Percentiles rank a stretch among this genome's conserved stretches.
Evolutionary conservation across 2,888 invertebrate species (phyloP).

Genomic region (Lasioglossum leucozonium): DNA sequence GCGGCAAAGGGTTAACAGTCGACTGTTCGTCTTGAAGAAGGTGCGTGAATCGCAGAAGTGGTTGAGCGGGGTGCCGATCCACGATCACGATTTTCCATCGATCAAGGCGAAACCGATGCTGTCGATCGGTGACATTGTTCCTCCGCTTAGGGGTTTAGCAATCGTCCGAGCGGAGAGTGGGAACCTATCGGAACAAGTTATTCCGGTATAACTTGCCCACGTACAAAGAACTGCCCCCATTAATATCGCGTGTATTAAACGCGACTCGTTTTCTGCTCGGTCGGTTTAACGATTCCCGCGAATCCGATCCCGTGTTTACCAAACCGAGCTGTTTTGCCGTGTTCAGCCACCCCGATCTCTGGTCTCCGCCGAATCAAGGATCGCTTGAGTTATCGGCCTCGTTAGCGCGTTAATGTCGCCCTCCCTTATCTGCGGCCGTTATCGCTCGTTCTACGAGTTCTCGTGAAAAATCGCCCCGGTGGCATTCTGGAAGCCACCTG

Average conservation of each 20-base stretch:
- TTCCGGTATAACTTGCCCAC: constrained; percentile 71
- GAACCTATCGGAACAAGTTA: constrained; percentile 67
- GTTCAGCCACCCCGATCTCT: neutral
- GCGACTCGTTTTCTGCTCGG: constrained; percentile 50
- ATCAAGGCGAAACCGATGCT: neutral
- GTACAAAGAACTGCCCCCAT: constrained; percentile 70
- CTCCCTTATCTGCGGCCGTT: constrained; percentile 29
- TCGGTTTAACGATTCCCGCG: constrained; percentile 57
- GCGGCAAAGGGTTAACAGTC: no score
- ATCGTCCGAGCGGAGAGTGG: constrained; percentile 55
- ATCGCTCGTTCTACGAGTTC: constrained; percentile 32
- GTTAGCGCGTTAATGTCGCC: constrained; percentile 39
- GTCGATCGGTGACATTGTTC: constrained; percentile 64
- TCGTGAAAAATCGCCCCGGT: neutral
- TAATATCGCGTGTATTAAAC: constrained; percentile 70
- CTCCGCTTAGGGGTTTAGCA: constrained; percentile 65
- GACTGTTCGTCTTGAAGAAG: neutral
- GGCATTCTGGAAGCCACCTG: neutral
- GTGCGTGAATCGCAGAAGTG: neutral
- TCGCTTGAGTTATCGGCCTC: constrained; percentile 46
- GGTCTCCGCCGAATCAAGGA: neutral
- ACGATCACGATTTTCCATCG: neutral
- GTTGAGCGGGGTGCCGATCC: no score
- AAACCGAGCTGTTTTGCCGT: constrained; percentile 29
- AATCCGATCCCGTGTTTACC: constrained; percentile 46